A percentile compares a stretch with the other conserved stretches of the same genome.
These are phyloP conservation scores for Hystrix brachyura DNA, from an alignment of 2,113 vertebrate species.

Conservation along the genomic window DNA sequence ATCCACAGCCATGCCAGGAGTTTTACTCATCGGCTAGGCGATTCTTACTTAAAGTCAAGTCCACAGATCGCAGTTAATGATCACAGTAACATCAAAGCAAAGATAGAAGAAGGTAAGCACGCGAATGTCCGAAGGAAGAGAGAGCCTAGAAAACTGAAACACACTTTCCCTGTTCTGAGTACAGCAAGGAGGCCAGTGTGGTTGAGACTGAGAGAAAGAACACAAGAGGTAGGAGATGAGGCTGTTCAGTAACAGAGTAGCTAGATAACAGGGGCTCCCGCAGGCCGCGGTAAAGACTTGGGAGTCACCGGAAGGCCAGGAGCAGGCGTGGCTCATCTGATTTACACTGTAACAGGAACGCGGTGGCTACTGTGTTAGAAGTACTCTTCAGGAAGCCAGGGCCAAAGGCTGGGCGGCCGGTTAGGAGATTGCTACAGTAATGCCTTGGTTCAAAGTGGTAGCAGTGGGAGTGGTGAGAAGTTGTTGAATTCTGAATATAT, in stretches of 20 bases:
- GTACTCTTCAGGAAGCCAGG: not conserved
- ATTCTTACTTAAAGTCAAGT: not conserved
- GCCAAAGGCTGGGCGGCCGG: not conserved
- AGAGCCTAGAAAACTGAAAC: not conserved
- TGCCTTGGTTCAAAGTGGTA: not conserved
- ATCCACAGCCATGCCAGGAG: not conserved
- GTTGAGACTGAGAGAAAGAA: not conserved
- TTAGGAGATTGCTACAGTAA: not conserved
- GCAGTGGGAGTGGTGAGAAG: not conserved
- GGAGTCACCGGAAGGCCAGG: not conserved
- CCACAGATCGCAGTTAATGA: not conserved
- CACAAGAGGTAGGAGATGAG: not conserved
- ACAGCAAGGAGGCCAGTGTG: not conserved
- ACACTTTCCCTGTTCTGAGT: not conserved
- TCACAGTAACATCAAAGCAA: not conserved
- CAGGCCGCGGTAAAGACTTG: not conserved
- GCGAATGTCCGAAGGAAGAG: not conserved
- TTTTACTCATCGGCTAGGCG: not conserved
- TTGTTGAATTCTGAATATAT: not conserved
- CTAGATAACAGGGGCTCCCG: not conserved
- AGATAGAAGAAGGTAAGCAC: not conserved
- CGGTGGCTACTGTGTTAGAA: not conserved
- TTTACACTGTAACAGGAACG: not conserved
- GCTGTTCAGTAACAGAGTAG: not conserved
- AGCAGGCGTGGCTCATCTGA: not conserved